Percentiles rank a stretch among this genome's conserved stretches.
phyloP scores from a whole-genome alignment of 2,797 vertebrate genomes.

The Cyprinodon diabolis region DNA sequence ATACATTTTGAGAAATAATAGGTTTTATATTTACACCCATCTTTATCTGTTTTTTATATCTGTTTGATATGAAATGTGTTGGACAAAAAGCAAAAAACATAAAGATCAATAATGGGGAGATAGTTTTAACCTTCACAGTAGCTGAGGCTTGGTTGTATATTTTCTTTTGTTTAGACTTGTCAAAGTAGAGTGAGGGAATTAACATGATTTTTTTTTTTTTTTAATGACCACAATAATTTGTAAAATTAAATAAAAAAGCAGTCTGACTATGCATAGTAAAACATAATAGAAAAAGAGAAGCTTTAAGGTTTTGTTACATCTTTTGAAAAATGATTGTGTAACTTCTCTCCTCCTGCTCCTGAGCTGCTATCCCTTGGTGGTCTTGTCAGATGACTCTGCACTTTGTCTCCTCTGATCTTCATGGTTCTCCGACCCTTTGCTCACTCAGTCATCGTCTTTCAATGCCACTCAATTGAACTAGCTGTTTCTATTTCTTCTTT shows the following conservation, averaged over 20 bases:
- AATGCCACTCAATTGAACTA: constrained; percentile 1
- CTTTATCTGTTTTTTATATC: neutral
- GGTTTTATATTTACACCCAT: neutral
- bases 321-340: constrained; percentile 5
- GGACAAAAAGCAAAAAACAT: neutral
- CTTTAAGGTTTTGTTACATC: constrained; percentile 6
- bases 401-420: constrained; percentile 12
- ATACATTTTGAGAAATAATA: neutral
- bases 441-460: neutral
- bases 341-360: neutral
- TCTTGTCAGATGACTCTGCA: constrained; percentile 14
- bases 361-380: constrained; percentile 6
- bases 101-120: neutral
- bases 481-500: constrained; percentile 15
- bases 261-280: neutral
- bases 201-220: neutral
- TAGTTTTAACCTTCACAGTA: neutral
- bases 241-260: neutral
- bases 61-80: neutral
- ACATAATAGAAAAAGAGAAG: neutral
- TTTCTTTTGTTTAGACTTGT: neutral
- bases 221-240: neutral
- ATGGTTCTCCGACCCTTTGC: neutral
- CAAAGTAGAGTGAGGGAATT: neutral
- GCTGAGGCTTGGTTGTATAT: neutral